phyloP scores from a whole-genome alignment of 2,113 vertebrate species.

The Anser brachyrhynchus region DNA sequence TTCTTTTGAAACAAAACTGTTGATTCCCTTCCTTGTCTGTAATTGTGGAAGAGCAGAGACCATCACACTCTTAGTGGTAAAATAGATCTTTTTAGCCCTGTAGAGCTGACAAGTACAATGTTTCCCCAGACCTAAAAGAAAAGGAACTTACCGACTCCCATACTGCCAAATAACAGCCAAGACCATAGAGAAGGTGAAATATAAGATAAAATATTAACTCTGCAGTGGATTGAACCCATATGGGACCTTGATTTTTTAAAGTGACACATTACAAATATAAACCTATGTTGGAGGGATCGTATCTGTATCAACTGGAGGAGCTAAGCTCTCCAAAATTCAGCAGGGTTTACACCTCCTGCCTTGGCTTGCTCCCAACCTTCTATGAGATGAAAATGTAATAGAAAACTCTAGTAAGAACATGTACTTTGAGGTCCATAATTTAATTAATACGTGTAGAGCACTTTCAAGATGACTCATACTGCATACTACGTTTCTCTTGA shows the following conservation, averaged over 20 bases:
- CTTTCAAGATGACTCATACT: not conserved
- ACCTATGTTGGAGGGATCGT: not conserved
- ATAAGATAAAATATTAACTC: not conserved
- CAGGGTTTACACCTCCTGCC: not conserved
- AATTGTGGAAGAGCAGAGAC: not conserved
- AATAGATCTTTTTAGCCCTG: not conserved
- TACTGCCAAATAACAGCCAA: not conserved
- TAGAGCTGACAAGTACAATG: not conserved
- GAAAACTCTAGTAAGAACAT: not conserved
- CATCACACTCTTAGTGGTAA: not conserved
- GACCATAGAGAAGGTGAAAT: not conserved
- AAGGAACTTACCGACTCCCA: not conserved
- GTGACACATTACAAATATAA: conserved; percentile 5
- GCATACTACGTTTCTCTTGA: not conserved
- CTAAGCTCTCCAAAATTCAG: not conserved
- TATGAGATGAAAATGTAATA: not conserved
- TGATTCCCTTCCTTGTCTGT: not conserved
- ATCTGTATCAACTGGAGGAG: not conserved
- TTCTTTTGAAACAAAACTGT: not conserved
- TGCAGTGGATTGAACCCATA: not conserved
- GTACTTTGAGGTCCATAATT: conserved; percentile 1
- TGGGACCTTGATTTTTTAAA: not conserved
- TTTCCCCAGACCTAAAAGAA: not conserved
- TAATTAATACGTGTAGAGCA: conserved; percentile 9
- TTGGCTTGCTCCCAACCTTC: not conserved